Evolutionary conservation across 2,797 vertebrate species (phyloP), one percentile per base, ranked within the genome.

Genomic region (Squalus acanthias): DNA sequence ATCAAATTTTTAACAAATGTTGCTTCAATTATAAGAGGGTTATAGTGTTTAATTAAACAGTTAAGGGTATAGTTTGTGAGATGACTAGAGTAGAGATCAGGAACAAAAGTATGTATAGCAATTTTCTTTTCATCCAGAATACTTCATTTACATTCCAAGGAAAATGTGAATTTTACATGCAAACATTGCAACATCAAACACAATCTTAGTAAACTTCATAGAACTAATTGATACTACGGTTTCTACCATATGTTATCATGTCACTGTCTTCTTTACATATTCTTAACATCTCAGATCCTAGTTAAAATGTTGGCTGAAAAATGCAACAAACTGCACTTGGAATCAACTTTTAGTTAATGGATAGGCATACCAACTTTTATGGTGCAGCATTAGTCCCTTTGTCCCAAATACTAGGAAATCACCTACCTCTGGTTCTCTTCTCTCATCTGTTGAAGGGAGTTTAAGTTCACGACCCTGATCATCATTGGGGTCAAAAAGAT

Each of bases 401-500:
- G 4, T 8, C 1, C 10, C 57, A 70, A 20, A 96, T 53, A 46
- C 2, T 46, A 70, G 8, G 46, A 65, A 87, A 76, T 29, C 88
- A 97, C 97, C 98, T 97, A 99, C 99, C 99, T 99, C 99, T 95
- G 94, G 94, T 97, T 99, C 99, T 97, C 98, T 98, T 96, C 99
- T 98, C 96, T 98, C 98, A 97, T 99, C 99, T 96, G 99, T 97
- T n/a, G 99, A 99, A n/a, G 99, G 99, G 96, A 99, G 98, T 98
- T 99, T 99, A 67, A 99, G 98, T 97, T 99, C 99, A 96, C 99
- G 97, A 96, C 99, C 99, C 97, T 99, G 99, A 97, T 99, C 99
- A 92, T 99, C 99, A 98, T 98, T 99, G 96, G 99, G 99, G 97
- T 99, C 98, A 97, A 99, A 99, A 97, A 99, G 98, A 97, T 99